Conservation (phyloP, 2,113 vertebrate species). For the Phalacrocorax brasilianus region DNA sequence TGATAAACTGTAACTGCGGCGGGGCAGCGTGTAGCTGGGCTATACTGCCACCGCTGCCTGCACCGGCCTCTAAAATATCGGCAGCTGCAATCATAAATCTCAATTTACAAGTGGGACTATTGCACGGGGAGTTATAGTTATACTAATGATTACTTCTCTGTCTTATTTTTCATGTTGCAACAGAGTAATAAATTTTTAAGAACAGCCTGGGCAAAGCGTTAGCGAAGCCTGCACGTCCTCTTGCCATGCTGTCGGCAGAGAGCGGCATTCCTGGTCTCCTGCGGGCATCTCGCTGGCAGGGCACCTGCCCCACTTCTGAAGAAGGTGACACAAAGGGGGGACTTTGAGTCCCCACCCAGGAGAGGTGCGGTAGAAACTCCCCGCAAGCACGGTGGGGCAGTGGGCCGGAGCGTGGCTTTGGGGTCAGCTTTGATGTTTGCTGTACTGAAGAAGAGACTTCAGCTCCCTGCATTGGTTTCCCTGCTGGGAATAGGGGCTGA, state of each 20-base stretch:
- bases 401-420: rapidly evolving
- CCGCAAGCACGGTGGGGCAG: rapidly evolving
- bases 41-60: constrained; percentile 56
- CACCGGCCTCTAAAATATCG: constrained; percentile 73
- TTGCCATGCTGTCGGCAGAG: neutral
- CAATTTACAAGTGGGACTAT: constrained; percentile 81
- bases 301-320: neutral
- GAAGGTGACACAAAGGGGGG: neutral
- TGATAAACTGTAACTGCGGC: constrained; percentile 72
- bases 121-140: constrained; percentile 78
- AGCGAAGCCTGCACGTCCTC: constrained; percentile 24
- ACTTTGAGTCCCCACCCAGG: neutral
- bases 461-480: neutral
- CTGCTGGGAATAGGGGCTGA: neutral
- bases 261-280: neutral
- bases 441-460: neutral
- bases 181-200: constrained; percentile 88
- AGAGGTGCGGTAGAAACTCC: neutral
- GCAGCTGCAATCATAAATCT: constrained; percentile 83
- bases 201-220: constrained; percentile 71
- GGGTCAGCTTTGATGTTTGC: neutral
- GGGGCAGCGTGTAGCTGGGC: constrained; percentile 65
- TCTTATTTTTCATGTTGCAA: constrained; percentile 85
- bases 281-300: rapidly evolving
- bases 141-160: constrained; percentile 83